These are phyloP conservation scores for Diuraphis noxia DNA, from an alignment of 1,140 invertebrate genomes.

Conservation along the genomic window DNA sequence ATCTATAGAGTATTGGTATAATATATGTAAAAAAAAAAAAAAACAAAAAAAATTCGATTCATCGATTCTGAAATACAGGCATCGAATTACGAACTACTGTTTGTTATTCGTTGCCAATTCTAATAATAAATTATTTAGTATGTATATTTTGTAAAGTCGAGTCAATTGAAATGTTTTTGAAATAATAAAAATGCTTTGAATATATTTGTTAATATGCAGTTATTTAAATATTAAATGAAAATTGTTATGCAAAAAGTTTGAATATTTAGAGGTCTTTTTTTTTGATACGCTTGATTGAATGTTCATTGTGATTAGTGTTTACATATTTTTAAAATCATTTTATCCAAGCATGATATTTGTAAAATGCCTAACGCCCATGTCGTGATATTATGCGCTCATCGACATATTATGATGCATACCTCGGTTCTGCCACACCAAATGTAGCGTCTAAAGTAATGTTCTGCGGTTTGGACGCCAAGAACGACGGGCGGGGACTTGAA, in stretches of 20 bases:
- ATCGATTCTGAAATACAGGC: neutral
- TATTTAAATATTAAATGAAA: neutral
- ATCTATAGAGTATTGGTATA: neutral
- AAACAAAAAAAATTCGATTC: no score
- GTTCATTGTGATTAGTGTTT: neutral
- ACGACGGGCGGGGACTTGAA: neutral
- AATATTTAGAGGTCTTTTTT: neutral
- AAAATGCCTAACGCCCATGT: neutral
- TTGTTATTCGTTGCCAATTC: neutral
- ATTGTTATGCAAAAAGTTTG: neutral
- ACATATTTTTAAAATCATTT: neutral
- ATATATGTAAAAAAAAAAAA: no score
- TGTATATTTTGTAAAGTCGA: neutral
- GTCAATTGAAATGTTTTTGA: neutral
- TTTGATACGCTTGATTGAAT: neutral
- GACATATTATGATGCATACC: conserved; percentile 58
- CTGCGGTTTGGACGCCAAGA: conserved; percentile 56
- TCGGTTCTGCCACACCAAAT: conserved; percentile 60
- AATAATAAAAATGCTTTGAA: neutral
- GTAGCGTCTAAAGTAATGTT: conserved; percentile 61
- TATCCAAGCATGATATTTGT: neutral
- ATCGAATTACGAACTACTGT: neutral
- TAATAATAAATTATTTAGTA: neutral
- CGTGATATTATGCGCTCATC: neutral
- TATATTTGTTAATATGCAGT: neutral